Evolutionary conservation across 2,888 invertebrate genomes (phyloP), one percentile per base, ranked within the genome.

Genomic region (Neoaliturus tenellus): DNA sequence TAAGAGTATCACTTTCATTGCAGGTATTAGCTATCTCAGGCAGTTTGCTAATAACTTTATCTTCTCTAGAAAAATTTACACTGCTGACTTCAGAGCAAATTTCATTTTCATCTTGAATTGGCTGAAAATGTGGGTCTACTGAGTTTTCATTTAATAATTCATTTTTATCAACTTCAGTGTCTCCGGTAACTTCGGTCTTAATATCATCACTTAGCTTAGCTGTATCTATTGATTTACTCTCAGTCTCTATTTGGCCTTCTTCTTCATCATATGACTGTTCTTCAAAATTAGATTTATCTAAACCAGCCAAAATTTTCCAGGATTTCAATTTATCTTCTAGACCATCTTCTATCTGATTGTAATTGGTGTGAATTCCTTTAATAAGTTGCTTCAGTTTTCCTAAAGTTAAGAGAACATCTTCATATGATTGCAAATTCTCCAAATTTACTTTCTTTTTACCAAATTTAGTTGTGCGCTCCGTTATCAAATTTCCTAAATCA

Each of bases 231-330:
- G 33, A 2, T 33, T 33, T 33, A 17, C 6, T 31, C 20, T 14
- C 23, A 35, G 20, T 20, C 17, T 69, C 20, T 10, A 39, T 35
- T 39, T 39, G 23, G 39, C 14, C 20, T 2, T 33, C 31, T 31
- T 12, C 67, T n/a, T n/a, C 39, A 20, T 39, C 69, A 69, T 28
- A n/a, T 10, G 20, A 1, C 23, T 69, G 39, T 35, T 35, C 39
- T 20, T 69, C 33, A 25, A 31, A 5, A 17, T 48, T 48, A 25
- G 48, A 41, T 17, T 20, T 25, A 14, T 78, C 55, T 55, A 78
- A 55, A 14, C 78, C 78, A 51, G 55, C 31, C 55, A 33, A 31
- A 33, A 78, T 23, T 55, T 55, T 78, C 78, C 78, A 78, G 10
- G 78, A 48, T 48, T 48, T 31, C 5, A 78, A 28, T 35, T 55